Evolutionary conservation across 2,888 invertebrate species (phyloP), one percentile per base, ranked within the genome.

Genomic region (Aphodius sticticus): DNA sequence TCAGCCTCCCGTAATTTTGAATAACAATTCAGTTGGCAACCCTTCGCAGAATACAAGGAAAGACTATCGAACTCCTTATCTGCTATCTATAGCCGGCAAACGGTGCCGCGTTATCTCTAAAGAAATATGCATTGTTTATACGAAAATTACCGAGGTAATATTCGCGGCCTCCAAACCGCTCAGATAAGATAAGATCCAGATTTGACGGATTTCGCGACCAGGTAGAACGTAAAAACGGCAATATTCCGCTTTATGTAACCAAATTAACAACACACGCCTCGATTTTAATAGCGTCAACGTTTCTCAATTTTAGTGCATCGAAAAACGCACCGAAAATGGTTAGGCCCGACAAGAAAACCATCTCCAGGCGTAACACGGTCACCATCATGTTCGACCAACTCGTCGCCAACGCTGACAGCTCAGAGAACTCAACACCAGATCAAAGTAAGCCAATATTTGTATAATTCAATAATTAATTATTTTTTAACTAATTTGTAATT

Each of bases 341-440:
- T 15, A 78, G 80, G 6, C 84, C 85, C 79, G 72, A 82, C 0
- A 87, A 86, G 81, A 84, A 84, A 26, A 78, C 84, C 1, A 82
- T 88, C 69, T 81, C 78, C 26, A 81, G 89, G 81, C 85, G 89
- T 76, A 88, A 88, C 81, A 89, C 89, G 5, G 84, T 88, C 38
- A 87, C 86, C 78, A 86, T 85, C 71, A 87, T 89, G 83, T 89
- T 88, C 81, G 88, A 89, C 78, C 89, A 89, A 69, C 83, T 89
- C 75, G 85, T 89, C 16, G 85, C 86, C 0, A 88, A 87, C 80
- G 88, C 88, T 35, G 88, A 89, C 70, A 86, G 83, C 79, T 82
- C 84, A 7, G 88, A 88, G 26, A 74, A 74, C 37, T n/a, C 35
- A 76, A 84, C 69, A 4, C 16, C 76, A 14, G 79, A 79, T 77